Evolutionary conservation across 2,888 invertebrate genomes (phyloP), one percentile per base, ranked within the genome.

Genomic region (Criorhina ranunculi): DNA sequence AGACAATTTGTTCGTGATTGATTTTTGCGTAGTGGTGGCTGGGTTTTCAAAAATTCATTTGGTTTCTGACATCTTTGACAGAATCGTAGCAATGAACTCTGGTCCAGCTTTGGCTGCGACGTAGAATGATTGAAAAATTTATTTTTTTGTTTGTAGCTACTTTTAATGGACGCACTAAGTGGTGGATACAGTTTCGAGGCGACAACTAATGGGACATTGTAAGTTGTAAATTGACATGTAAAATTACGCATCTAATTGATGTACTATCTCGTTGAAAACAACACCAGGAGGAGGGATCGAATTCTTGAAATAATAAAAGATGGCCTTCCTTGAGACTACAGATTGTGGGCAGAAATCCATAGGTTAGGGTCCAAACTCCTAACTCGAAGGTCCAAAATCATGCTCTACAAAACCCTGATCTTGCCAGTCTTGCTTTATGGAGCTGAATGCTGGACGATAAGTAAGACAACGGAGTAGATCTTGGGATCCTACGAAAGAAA

Each of bases 1-100:
- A 80, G 69, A 76, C 85, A 85, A 80, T 35, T 76, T 70, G 64
- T 62, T 66, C 31, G 69, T 80, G 72, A 80, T 85, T 66, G 69
- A 59, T 80, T 80, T 24, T 80, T 70, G 44, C 73, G 69, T 70
- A 55, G 70, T 62, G 75, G 11, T 69, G n/a, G 1, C 24, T 24
- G 24, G 24, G 24, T 24, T 1, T 75, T 12, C 37, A 75, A 70
- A 75, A 70, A 60, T 70, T 59, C 42, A 53, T 49, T 64, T 31
- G 9, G 15, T 12, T 69, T 33, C 53, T 64, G 59, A 80, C 80
- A 80, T 42, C 57, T 75, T 76, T 76, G 70, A 70, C 70, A 70
- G 59, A 85, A 70, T 33, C 70, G 80, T 70, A 80, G 75, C 85
- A 85, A 85, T 76, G 80, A 85, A 69, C 85, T 85, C 69, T 70